phyloP scores from a whole-genome alignment of 64 coral and sea anemone species.

The Exaiptasia diaphana region DNA sequence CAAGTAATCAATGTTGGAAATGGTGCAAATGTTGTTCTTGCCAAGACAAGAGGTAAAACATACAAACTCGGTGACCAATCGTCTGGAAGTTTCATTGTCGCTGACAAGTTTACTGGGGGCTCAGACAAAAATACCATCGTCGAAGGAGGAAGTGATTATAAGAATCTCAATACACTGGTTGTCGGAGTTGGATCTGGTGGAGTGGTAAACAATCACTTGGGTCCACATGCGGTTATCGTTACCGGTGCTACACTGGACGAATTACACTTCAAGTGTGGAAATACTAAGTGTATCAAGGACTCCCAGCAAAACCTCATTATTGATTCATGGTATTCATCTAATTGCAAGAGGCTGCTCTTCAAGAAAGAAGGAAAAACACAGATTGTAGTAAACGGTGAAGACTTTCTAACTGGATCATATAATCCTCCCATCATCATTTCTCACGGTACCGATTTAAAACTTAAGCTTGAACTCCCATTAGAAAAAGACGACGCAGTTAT shows the following conservation, averaged over 20 bases:
- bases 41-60: conserved; percentile 17
- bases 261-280: no score
- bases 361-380: no score
- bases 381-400: no score
- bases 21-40: conserved; percentile 12
- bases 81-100: neutral
- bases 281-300: no score
- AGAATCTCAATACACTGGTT: neutral
- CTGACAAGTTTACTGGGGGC: neutral
- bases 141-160: neutral
- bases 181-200: conserved; percentile 16
- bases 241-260: no score
- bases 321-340: no score
- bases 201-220: neutral
- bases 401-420: no score
- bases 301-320: no score
- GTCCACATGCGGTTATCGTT: no score
- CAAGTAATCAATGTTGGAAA: no score
- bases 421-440: neutral
- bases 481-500: neutral
- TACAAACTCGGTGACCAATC: neutral
- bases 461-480: neutral
- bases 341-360: no score
- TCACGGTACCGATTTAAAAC: neutral
- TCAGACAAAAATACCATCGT: neutral